These are phyloP conservation scores for Zeugodacus cucurbitae DNA, from an alignment of 1,140 invertebrate species.

Conservation along the genomic window DNA sequence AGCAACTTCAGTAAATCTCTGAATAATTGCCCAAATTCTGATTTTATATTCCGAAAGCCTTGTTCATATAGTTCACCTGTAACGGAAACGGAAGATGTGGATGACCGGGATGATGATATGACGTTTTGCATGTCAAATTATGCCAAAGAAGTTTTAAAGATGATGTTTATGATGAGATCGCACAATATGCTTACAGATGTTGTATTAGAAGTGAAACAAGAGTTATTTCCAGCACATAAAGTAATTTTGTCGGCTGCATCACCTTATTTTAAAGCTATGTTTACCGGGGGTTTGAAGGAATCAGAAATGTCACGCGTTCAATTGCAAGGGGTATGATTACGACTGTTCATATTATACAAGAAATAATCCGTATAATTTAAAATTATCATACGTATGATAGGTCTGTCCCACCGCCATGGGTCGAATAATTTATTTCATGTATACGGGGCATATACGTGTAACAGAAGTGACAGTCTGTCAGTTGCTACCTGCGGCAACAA, in stretches of 20 bases:
- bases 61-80: constrained; percentile 8
- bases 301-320: constrained; percentile 86
- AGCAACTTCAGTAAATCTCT: constrained; percentile 42
- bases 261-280: constrained; percentile 97
- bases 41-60: not conserved
- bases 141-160: constrained; percentile 85
- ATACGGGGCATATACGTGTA: constrained; percentile 87
- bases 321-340: constrained; percentile 78
- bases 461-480: constrained; percentile 93
- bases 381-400: constrained; percentile 44
- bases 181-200: constrained; percentile 93
- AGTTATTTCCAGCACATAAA: constrained; percentile 90
- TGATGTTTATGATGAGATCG: constrained; percentile 89
- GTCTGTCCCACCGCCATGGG: constrained; percentile 84
- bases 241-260: constrained; percentile 92
- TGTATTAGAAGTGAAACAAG: constrained; percentile 83
- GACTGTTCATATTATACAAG: not conserved
- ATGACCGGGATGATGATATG: constrained; percentile 73
- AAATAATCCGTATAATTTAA: not conserved
- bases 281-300: constrained; percentile 87
- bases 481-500: constrained; percentile 88
- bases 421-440: constrained; percentile 88
- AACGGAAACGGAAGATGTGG: constrained; percentile 53
- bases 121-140: constrained; percentile 88
- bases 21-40: constrained; percentile 31